phyloP scores from a whole-genome alignment of 2,113 vertebrate genomes.

The Danionella cerebrum region DNA sequence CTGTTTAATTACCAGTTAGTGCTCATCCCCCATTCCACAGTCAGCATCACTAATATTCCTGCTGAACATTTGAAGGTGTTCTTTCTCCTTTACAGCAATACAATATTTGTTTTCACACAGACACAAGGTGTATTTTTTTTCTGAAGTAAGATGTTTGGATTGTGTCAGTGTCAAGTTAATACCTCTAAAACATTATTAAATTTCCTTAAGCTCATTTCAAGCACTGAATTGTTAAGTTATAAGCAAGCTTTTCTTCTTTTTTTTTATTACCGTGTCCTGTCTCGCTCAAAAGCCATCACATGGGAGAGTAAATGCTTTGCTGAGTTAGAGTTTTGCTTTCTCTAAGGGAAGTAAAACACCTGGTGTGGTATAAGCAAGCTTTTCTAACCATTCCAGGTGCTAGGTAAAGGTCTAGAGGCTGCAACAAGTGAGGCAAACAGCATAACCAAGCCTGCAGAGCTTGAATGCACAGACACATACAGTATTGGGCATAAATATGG shows the following conservation, averaged over 20 bases:
- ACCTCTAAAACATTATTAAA: background rate
- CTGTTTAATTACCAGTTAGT: slow-evolving; percentile 9
- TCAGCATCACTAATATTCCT: slow-evolving; percentile 22
- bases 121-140: background rate
- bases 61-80: background rate
- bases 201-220: slow-evolving; percentile 5
- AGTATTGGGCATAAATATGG: slow-evolving; percentile 33
- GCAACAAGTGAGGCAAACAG: slow-evolving; percentile 1
- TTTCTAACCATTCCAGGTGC: background rate
- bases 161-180: background rate
- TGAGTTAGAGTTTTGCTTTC: no score
- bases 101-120: background rate
- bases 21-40: background rate
- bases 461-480: background rate
- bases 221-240: background rate
- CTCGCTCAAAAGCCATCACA: no score
- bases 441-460: background rate
- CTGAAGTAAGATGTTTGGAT: background rate
- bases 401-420: slow-evolving; percentile 11
- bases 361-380: background rate
- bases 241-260: no score
- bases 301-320: no score
- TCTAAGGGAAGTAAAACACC: no score
- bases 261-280: no score
- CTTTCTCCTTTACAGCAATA: background rate